Conservation (phyloP, 2,888 invertebrate genomes). For the Chrysolina oricalcia region DNA sequence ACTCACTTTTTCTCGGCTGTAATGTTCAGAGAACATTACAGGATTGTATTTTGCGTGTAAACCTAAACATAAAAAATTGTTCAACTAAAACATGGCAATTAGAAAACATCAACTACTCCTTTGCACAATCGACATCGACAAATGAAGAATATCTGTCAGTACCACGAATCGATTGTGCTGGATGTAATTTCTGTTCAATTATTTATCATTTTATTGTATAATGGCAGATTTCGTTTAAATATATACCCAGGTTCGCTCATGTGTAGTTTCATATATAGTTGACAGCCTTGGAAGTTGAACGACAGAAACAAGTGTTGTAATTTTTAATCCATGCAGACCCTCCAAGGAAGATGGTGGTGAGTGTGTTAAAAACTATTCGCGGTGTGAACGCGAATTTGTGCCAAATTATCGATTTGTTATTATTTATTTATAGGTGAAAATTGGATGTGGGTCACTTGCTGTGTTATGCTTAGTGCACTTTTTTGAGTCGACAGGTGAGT, state of each 20-base stretch:
- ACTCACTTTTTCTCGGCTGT: too few relatives aligned
- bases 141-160: background rate
- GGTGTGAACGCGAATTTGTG: conserved; percentile 22
- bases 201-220: conserved; percentile 47
- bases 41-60: too few relatives aligned
- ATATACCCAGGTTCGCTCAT: conserved; percentile 57
- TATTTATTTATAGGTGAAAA: conserved; percentile 39
- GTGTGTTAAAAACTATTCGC: conserved; percentile 25
- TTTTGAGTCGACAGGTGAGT: conserved; percentile 42
- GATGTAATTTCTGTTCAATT: conserved; percentile 43
- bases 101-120: background rate
- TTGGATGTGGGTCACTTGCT: conserved; percentile 17
- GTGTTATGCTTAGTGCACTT: conserved; percentile 39
- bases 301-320: conserved; percentile 49
- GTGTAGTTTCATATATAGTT: conserved; percentile 59
- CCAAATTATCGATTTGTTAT: conserved; percentile 19
- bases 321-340: conserved; percentile 47
- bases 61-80: background rate
- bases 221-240: conserved; percentile 51
- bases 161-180: conserved; percentile 26
- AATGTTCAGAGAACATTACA: too few relatives aligned
- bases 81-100: background rate
- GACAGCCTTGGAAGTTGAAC: conserved; percentile 62
- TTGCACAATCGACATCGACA: background rate
- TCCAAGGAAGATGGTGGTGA: conserved; percentile 46